A percentile compares a stretch with the other conserved stretches of the same genome.
These are phyloP conservation scores for Rapana venosa DNA, from an alignment of 2,888 invertebrate genomes.

Conservation along the genomic window DNA sequence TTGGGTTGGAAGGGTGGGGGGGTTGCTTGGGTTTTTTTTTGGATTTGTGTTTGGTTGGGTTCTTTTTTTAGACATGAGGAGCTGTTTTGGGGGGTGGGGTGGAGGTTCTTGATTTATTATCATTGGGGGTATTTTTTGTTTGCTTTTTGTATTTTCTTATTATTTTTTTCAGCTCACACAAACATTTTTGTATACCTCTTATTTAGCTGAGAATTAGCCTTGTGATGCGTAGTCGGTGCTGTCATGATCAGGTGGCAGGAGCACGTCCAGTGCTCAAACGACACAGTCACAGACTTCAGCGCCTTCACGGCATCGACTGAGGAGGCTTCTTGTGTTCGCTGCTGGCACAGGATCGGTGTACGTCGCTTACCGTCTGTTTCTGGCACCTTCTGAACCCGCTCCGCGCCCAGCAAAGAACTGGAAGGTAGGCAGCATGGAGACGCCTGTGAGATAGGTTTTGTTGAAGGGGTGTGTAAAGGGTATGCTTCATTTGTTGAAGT, in stretches of 20 bases:
- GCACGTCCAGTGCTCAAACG: not conserved
- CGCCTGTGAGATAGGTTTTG: not conserved
- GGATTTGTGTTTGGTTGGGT: no score
- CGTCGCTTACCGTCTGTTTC: not conserved
- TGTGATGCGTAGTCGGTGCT: no score
- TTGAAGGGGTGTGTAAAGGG: not conserved
- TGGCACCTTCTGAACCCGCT: not conserved
- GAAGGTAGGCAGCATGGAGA: not conserved
- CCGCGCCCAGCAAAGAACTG: not conserved
- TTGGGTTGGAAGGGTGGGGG: no score
- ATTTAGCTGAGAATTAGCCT: no score
- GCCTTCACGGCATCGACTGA: not conserved
- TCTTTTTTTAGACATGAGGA: no score
- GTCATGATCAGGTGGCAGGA: not conserved
- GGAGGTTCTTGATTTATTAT: no score
- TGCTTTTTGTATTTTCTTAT: no score
- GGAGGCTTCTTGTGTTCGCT: not conserved
- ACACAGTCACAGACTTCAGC: not conserved
- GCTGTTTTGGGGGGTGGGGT: no score
- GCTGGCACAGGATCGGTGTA: not conserved
- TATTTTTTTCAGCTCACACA: no score
- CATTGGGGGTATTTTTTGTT: no score
- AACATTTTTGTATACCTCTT: no score
- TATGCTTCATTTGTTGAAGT: not conserved
- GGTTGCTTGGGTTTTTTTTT: no score